A percentile compares a stretch with the other conserved stretches of the same genome.
These are phyloP conservation scores for Ceyx cyanopectus DNA, from an alignment of 2,113 vertebrate genomes.

Conservation along the genomic window DNA sequence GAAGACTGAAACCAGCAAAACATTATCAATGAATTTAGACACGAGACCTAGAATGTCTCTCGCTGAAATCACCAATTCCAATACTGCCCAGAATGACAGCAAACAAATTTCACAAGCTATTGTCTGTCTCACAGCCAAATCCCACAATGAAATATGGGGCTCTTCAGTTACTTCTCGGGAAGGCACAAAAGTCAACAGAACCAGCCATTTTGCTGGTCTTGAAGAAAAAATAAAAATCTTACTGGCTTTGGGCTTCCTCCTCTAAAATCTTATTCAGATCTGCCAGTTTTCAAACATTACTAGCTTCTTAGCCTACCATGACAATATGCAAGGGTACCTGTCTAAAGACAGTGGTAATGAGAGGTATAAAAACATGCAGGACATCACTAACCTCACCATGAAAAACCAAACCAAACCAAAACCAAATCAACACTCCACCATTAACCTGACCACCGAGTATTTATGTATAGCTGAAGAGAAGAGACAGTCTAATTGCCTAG, in stretches of 20 bases:
- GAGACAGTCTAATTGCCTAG: background rate
- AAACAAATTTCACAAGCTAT: background rate
- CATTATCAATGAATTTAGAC: background rate
- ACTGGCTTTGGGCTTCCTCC: background rate
- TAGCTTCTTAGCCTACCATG: background rate
- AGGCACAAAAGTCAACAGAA: background rate
- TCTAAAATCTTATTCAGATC: background rate
- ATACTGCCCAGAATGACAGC: background rate
- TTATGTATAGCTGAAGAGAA: background rate
- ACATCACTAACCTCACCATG: background rate
- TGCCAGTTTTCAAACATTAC: background rate
- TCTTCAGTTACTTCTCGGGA: background rate
- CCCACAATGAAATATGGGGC: background rate
- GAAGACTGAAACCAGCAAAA: background rate
- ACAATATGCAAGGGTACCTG: background rate
- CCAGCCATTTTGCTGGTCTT: background rate
- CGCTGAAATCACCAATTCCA: background rate
- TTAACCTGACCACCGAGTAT: background rate
- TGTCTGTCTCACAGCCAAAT: background rate
- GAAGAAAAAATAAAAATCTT: background rate
- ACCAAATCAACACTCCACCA: background rate
- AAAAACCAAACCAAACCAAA: background rate
- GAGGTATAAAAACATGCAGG: background rate
- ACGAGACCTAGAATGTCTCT: background rate
- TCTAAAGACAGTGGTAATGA: background rate